These are phyloP conservation scores for Arrhamphus sclerolepis DNA, from an alignment of 2,797 vertebrate species.

Conservation along the genomic window DNA sequence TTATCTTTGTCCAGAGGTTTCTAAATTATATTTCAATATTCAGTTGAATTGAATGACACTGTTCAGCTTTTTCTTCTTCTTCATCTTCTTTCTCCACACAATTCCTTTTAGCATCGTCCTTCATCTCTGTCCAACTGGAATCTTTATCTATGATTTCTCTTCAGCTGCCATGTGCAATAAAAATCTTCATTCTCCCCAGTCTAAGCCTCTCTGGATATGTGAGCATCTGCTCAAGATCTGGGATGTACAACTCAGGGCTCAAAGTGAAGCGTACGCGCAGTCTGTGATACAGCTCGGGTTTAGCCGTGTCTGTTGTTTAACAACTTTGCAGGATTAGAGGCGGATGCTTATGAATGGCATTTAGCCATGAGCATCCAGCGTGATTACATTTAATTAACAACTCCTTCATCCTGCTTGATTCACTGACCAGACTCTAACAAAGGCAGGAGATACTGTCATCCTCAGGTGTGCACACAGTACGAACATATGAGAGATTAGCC, in stretches of 20 bases:
- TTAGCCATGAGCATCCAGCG: conserved; percentile 64
- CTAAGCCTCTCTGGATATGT: conserved; percentile 37
- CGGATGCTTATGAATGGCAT: conserved; percentile 45
- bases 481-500: not conserved
- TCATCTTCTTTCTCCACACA: not conserved
- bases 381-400: conserved; percentile 76
- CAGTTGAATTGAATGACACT: not conserved
- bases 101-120: not conserved
- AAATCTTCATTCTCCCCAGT: conserved; percentile 27
- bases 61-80: not conserved
- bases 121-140: conserved; percentile 6
- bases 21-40: too few species aligned
- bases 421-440: conserved; percentile 69
- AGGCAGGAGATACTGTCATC: conserved; percentile 33
- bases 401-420: conserved; percentile 69
- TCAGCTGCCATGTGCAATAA: conserved; percentile 30
- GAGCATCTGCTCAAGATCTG: conserved; percentile 45
- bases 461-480: conserved; percentile 22
- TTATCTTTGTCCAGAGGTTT: too few species aligned
- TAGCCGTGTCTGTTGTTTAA: conserved; percentile 50
- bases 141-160: conserved; percentile 28
- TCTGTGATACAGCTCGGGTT: conserved; percentile 30
- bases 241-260: conserved; percentile 32
- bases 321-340: conserved; percentile 59
- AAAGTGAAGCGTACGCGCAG: conserved; percentile 51